Evolutionary conservation across 1,140 invertebrate genomes (phyloP), one percentile per base, ranked within the genome.

Genomic region (Hirudo medicinalis): DNA sequence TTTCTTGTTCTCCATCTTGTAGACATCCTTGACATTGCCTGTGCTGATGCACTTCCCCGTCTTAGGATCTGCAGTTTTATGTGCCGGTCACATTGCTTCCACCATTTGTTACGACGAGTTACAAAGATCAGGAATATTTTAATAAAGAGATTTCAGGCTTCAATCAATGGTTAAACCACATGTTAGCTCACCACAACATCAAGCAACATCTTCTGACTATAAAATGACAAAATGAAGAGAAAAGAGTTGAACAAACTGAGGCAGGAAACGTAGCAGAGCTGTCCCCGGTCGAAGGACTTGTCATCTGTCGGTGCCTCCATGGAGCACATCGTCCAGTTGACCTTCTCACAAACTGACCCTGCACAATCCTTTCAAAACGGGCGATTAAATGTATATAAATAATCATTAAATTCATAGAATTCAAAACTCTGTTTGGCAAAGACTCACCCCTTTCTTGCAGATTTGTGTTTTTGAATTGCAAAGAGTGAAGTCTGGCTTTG

Each of bases 401-500:
- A 36, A 36, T n/a, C n/a, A n/a, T n/a, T n/a, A n/a, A n/a, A n/a
- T 36, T 36, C 32, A 36, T 6, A 36, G 32, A 36, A 36, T 36
- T 36, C 32, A 36, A 36, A 3, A 36, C 6, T 36, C 32, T 36
- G 6, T 6, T 6, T 3, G 32, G 6, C 32, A 36, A 36, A 36
- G 32, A 36, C 32, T 57, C 53, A 70, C 69, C 49, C 69, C 69
- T 11, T 40, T 53, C 49, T 49, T 90, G 80, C 95, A 98, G 22
- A 82, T 79, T 76, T 85, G 83, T 17, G 83, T 83, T 49, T 77
- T 75, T 63, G 79, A 76, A 71, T 83, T 82, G 75, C 84, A 85
- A 17, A 78, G 77, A 9, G 91, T 92, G 78, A 89, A 89, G 78
- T 96, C 88, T 1, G 86, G 85, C 78, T 90, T 88, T 71, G 89